These are phyloP conservation scores for Rhynchotus rufescens DNA, from an alignment of 2,797 vertebrate species.

Conservation along the genomic window DNA sequence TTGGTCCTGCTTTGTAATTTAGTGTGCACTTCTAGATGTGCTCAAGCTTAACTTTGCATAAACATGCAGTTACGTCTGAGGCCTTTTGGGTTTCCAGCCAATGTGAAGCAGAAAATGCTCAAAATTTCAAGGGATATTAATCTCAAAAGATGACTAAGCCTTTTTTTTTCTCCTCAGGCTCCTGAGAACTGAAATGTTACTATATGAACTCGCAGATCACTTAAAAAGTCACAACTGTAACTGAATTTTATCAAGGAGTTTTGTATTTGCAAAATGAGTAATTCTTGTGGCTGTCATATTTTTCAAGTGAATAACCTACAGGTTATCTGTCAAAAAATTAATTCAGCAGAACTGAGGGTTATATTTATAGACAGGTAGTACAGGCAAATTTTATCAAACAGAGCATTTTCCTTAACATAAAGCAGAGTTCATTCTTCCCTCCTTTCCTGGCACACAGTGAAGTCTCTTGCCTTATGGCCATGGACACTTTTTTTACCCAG, in stretches of 20 bases:
- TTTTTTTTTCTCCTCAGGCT: not conserved
- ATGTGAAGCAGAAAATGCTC: not conserved
- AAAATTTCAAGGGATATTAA: not conserved
- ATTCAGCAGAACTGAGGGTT: not conserved
- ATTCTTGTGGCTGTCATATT: not conserved
- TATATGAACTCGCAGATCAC: not conserved
- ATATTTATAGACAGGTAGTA: not conserved
- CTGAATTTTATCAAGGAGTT: constrained; percentile 9
- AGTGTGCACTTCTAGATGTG: not conserved
- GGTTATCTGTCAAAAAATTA: not conserved
- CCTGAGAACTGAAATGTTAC: not conserved
- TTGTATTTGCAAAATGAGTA: constrained; percentile 21
- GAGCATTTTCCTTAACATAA: not conserved
- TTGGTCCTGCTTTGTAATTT: not conserved
- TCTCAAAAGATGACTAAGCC: not conserved
- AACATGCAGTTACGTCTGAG: not conserved
- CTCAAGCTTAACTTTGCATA: not conserved
- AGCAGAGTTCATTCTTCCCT: not conserved
- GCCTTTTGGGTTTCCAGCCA: not conserved
- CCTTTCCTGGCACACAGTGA: not conserved
- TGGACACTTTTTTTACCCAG: not conserved
- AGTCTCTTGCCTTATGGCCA: not conserved
- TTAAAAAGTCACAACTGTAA: not conserved
- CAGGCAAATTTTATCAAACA: not conserved
- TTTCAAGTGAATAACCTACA: not conserved